Base-by-base conservation (phyloP, 2,888 invertebrate species). In the Netelia virgata region DNA sequence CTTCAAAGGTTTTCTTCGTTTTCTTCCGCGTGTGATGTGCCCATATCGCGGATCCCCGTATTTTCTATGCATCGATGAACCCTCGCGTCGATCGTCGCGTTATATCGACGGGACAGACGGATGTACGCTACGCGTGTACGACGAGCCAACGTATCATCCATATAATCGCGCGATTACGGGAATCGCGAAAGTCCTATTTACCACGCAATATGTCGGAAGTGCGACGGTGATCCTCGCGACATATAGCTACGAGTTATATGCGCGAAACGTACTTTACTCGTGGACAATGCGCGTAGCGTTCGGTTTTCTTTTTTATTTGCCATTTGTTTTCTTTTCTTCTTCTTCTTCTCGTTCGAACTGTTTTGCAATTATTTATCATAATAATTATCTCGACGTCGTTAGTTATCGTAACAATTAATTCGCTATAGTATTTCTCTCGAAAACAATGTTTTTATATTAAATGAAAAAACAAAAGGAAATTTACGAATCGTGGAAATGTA, bases 1-100 rank as follows among this genome's bases (percentile, higher is more conserved):
- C 86, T 87, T 85, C 76, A 77, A 20, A 1, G 14, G 47, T 14
- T 47, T 47, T 69, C 77, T 36, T 36, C 36, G 36, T 36, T 69
- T 79, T 86, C 87, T 86, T 86, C 81, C 83, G 79, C 41, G 53
- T 84, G 74, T 63, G 70, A 75, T 82, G 69, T 78, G 41, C 64
- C 70, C 69, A 64, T 73, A 59, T 55, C 53, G 59, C 23, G 50
- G 73, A 72, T 84, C 68, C 41, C 57, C 18, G 70, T 11, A 43
- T 76, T 72, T 84, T 82, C 28, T 74, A 82, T 50, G 82, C 79
- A 82, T 82, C 82, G 82, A n/a, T 53, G 69, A 72, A 61, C 53
- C 14, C 57, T 47, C 47, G 11, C 10, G 59, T 20, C 84, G 70
- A 74, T 82, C 55, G 47, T 23, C 41, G 47, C 57, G 36, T 73